These are phyloP conservation scores for Trypoxylon attenuatum DNA, from an alignment of 2,888 invertebrate species.

Conservation along the genomic window DNA sequence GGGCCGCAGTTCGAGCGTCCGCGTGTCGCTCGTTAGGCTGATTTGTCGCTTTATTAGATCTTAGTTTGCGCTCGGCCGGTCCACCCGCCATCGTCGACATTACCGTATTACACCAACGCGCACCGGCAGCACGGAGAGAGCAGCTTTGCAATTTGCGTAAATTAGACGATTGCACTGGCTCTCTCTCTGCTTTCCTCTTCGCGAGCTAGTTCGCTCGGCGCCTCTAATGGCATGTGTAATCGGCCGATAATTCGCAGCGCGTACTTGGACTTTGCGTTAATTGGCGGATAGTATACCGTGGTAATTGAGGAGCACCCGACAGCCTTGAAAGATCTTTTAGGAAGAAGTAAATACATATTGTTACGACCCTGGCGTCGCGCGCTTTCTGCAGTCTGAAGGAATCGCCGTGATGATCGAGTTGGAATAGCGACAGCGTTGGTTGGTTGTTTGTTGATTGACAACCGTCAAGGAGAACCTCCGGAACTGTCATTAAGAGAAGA, in stretches of 20 bases:
- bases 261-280: conserved; percentile 54
- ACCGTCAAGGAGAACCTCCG: too few relatives aligned
- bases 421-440: too few relatives aligned
- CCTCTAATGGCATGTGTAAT: conserved; percentile 69
- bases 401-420: too few relatives aligned
- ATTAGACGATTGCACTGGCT: conserved; percentile 65
- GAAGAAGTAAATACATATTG: too few relatives aligned
- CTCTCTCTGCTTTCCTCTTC: conserved; percentile 11
- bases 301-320: too few relatives aligned
- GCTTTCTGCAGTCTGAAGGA: too few relatives aligned
- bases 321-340: too few relatives aligned
- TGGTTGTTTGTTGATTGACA: too few relatives aligned
- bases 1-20: conserved; percentile 53
- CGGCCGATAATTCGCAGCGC: conserved; percentile 66
- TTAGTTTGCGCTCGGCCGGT: conserved; percentile 62
- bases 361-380: too few relatives aligned
- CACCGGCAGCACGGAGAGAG: conserved; percentile 22
- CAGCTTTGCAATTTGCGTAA: conserved; percentile 68
- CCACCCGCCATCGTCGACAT: conserved; percentile 46
- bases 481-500: too few relatives aligned
- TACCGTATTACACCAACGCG: conserved; percentile 46
- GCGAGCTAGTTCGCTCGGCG: background rate
- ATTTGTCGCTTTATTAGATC: conserved; percentile 75
- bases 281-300: too few relatives aligned
- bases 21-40: conserved; percentile 65